Evolutionary conservation across 2,113 vertebrate species (phyloP).

Genomic region (Neoarius graeffei): DNA sequence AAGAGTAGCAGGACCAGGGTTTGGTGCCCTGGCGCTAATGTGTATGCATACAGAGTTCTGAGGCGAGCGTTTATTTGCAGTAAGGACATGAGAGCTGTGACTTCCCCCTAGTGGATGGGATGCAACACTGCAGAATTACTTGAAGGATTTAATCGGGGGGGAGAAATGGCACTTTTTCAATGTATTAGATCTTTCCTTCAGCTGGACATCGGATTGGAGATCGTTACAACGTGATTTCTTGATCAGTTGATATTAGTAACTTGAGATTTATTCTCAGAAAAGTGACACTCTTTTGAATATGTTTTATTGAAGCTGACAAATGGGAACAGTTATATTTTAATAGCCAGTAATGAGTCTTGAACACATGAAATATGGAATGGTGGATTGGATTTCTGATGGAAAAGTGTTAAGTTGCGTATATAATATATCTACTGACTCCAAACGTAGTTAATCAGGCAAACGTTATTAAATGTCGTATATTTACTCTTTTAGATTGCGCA

Average conservation of each 20-base stretch:
- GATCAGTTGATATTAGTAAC: constrained; percentile 40
- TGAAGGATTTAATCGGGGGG: constrained; percentile 66
- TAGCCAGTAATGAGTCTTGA: neutral
- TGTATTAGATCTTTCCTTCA: constrained; percentile 42
- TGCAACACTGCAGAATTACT: constrained; percentile 63
- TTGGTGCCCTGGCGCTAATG: neutral
- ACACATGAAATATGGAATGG: neutral
- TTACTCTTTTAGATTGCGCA: neutral
- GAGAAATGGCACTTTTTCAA: constrained; percentile 65
- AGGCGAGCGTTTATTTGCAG: neutral
- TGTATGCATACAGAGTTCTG: constrained; percentile 7
- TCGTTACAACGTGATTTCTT: constrained; percentile 53
- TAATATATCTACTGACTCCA: neutral
- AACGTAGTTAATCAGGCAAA: neutral
- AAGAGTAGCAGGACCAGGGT: constrained; percentile 11
- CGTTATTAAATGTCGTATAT: neutral
- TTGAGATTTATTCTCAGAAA: neutral
- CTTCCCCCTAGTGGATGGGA: constrained; percentile 67
- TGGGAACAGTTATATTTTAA: neutral
- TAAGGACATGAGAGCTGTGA: constrained; percentile 45
- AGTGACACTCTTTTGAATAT: neutral
- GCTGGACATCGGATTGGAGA: constrained; percentile 10
- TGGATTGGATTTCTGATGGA: neutral
- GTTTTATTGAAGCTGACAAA: neutral
- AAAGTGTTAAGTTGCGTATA: neutral